Conservation (phyloP, 2,797 vertebrate genomes). For the Numenius phaeopus region DNA sequence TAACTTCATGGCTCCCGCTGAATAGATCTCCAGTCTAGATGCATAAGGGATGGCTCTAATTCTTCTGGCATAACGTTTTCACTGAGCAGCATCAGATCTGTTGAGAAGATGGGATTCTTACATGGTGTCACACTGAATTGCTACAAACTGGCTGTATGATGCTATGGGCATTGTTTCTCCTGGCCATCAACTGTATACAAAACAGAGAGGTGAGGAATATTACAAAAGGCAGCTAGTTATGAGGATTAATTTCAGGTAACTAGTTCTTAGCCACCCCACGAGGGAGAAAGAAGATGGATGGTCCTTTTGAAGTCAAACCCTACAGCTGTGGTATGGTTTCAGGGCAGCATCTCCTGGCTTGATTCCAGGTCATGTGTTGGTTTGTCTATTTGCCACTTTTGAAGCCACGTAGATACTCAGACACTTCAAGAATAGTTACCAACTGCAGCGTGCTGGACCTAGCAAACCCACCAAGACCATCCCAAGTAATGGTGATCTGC, state of each 20-base stretch:
- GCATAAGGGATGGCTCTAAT: background rate
- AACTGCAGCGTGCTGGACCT: too few relatives aligned
- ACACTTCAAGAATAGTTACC: background rate
- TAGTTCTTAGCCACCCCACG: background rate
- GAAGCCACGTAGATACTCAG: background rate
- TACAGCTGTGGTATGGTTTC: background rate
- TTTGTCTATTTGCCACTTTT: background rate
- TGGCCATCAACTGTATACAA: background rate
- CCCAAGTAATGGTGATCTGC: background rate
- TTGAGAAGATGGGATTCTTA: background rate
- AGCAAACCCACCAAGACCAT: background rate
- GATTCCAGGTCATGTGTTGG: rapidly evolving
- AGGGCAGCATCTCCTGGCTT: background rate
- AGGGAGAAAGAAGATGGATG: background rate
- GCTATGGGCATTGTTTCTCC: background rate
- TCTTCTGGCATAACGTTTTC: background rate
- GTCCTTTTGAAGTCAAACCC: background rate
- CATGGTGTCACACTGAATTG: background rate
- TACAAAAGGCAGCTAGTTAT: background rate
- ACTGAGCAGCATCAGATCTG: background rate
- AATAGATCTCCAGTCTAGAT: background rate
- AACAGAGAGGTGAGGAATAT: background rate
- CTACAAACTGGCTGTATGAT: background rate
- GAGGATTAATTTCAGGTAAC: background rate
- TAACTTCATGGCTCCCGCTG: background rate